phyloP scores from a whole-genome alignment of 2,113 vertebrate species.

The Lynx canadensis region DNA sequence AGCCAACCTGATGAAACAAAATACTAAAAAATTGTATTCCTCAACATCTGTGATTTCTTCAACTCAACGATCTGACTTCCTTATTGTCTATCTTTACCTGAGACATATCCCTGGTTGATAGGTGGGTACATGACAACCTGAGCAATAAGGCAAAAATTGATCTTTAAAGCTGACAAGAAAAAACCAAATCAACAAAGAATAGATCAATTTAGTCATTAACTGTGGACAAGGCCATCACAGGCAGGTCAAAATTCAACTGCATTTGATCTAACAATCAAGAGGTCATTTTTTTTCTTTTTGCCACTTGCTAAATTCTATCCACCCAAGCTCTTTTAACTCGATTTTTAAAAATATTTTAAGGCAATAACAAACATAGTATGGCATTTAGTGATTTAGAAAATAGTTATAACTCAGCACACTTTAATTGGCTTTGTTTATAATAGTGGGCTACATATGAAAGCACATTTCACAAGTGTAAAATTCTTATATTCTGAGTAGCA shows the following conservation, averaged over 20 bases:
- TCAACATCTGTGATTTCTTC: not conserved
- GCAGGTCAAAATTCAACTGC: constrained; percentile 59
- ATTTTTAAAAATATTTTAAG: constrained; percentile 31
- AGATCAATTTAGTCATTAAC: constrained; percentile 61
- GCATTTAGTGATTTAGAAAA: constrained; percentile 53
- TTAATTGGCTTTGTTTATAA: not conserved
- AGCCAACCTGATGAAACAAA: not conserved
- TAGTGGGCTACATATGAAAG: not conserved
- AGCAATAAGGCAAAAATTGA: constrained; percentile 63
- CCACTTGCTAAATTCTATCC: constrained; percentile 43
- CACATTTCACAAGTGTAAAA: not conserved
- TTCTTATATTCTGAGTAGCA: not conserved
- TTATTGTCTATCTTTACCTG: not conserved
- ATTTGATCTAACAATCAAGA: constrained; percentile 52
- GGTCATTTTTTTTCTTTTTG: not conserved
- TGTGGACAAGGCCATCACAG: constrained; percentile 25
- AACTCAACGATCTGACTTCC: not conserved
- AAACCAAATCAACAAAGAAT: constrained; percentile 48
- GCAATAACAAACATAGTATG: not conserved
- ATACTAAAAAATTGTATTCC: not conserved
- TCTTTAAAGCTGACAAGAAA: constrained; percentile 35
- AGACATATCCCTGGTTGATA: not conserved
- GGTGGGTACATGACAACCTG: constrained; percentile 28
- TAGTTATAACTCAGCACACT: not conserved
- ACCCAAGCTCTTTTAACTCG: not conserved